Evolutionary conservation across 2,888 invertebrate species (phyloP).

Genomic region (Neria commutata): DNA sequence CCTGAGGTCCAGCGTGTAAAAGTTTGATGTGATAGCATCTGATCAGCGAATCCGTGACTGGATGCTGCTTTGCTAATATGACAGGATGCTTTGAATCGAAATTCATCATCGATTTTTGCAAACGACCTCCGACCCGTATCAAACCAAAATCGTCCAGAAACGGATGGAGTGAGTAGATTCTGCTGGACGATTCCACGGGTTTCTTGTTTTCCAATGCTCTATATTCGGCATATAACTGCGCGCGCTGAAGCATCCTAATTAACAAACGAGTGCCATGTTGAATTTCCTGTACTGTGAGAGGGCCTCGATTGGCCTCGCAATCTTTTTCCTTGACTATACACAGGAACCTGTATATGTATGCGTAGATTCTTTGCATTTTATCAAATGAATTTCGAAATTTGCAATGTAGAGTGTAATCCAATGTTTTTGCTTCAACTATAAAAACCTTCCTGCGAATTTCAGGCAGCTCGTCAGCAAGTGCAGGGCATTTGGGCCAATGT

Average conservation of each 20-base stretch:
- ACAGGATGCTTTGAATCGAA: conserved; percentile 21
- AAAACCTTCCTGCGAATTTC: conserved; percentile 11
- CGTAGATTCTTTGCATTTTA: not conserved
- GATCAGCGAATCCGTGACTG: conserved; percentile 5
- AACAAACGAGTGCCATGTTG: conserved; percentile 1
- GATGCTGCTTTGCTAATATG: conserved; percentile 18
- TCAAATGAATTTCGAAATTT: conserved; percentile 20
- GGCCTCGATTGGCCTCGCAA: not conserved
- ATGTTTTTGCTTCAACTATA: not conserved
- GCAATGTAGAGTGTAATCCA: not conserved
- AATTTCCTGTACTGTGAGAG: not conserved
- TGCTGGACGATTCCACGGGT: conserved; percentile 9
- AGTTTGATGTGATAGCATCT: conserved; percentile 1
- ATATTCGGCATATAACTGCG: conserved; percentile 3
- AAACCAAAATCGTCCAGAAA: conserved; percentile 20
- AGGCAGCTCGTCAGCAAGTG: conserved; percentile 2
- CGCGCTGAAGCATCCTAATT: not conserved
- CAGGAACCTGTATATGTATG: conserved; percentile 6
- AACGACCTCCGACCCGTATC: conserved; percentile 19
- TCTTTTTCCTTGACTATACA: too few relatives aligned
- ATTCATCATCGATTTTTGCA: conserved; percentile 16
- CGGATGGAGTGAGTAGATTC: conserved; percentile 13
- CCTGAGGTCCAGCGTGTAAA: conserved; percentile 20
- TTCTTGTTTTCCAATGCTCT: conserved; percentile 1
- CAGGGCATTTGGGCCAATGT: conserved; percentile 12